Conservation (phyloP, 1,140 invertebrate species). For the Hyles vespertilio region DNA sequence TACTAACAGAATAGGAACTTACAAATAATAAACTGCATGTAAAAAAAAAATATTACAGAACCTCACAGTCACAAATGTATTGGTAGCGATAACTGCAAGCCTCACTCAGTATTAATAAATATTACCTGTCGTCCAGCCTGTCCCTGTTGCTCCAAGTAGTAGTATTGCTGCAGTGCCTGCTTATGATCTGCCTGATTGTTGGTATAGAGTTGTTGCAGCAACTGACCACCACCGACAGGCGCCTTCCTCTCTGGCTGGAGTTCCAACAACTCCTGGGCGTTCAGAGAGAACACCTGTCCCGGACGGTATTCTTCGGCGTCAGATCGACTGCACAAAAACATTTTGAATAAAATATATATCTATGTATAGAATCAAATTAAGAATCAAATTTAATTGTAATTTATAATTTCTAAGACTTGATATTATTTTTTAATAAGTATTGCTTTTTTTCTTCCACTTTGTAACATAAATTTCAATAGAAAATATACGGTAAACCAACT, state of each 20-base stretch:
- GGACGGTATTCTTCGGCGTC: conserved; percentile 46
- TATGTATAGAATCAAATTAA: too few species aligned
- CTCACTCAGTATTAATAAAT: neutral
- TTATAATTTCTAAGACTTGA: too few species aligned
- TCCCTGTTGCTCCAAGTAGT: conserved; percentile 49
- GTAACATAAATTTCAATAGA: too few species aligned
- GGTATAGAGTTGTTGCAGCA: conserved; percentile 51
- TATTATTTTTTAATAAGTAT: too few species aligned
- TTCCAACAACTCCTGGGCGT: conserved; percentile 55
- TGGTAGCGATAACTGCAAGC: neutral
- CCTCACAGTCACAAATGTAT: neutral
- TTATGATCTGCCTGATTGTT: conserved; percentile 48
- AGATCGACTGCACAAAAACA: conserved; percentile 23
- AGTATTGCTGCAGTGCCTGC: conserved; percentile 53
- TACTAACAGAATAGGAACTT: too few species aligned
- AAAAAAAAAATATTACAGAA: neutral
- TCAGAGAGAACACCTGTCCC: conserved; percentile 61
- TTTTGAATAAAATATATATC: too few species aligned
- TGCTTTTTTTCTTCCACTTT: too few species aligned
- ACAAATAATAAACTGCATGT: too few species aligned
- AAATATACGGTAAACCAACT: too few species aligned
- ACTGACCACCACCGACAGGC: conserved; percentile 39
- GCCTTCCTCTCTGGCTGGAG: conserved; percentile 63
- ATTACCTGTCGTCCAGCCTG: conserved; percentile 48
- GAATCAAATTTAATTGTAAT: too few species aligned